These are phyloP conservation scores for Dryobota labecula DNA, from an alignment of 2,888 invertebrate genomes.

Conservation along the genomic window DNA sequence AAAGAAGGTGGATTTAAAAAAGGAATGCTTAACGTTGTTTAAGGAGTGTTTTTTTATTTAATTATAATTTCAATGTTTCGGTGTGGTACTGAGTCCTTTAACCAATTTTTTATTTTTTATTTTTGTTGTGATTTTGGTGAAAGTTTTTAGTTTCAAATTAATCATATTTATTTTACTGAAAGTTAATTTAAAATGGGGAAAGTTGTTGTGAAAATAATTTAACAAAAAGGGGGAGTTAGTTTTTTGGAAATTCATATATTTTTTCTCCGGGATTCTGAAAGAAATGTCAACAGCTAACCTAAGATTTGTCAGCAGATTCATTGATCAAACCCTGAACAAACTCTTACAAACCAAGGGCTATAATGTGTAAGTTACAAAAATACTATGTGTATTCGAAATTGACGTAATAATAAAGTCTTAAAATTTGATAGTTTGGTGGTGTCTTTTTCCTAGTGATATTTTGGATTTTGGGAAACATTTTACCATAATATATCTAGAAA, in stretches of 20 bases:
- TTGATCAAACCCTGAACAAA: neutral
- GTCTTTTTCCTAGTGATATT: slow-evolving; percentile 41
- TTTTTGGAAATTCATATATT: neutral
- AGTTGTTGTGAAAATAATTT: neutral
- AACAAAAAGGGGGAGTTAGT: neutral
- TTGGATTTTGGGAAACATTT: slow-evolving; percentile 16
- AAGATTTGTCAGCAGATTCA: neutral
- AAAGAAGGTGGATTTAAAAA: neutral
- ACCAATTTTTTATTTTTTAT: neutral
- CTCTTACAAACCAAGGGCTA: neutral
- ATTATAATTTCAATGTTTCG: neutral
- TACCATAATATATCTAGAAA: neutral
- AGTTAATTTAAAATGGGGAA: neutral
- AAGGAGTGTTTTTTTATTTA: neutral
- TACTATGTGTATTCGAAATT: slow-evolving; percentile 30
- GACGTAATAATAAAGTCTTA: slow-evolving; percentile 30
- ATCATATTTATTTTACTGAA: slow-evolving; percentile 48
- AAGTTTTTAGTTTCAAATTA: slow-evolving; percentile 19
- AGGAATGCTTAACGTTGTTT: neutral
- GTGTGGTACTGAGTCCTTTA: neutral
- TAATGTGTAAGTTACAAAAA: neutral
- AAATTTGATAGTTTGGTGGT: slow-evolving; percentile 11
- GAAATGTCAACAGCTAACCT: neutral
- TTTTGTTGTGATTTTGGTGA: slow-evolving; percentile 8
- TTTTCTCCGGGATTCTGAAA: neutral